Evolutionary conservation across 1,140 invertebrate genomes (phyloP), one percentile per base, ranked within the genome.

Genomic region (Dendroctonus valens): DNA sequence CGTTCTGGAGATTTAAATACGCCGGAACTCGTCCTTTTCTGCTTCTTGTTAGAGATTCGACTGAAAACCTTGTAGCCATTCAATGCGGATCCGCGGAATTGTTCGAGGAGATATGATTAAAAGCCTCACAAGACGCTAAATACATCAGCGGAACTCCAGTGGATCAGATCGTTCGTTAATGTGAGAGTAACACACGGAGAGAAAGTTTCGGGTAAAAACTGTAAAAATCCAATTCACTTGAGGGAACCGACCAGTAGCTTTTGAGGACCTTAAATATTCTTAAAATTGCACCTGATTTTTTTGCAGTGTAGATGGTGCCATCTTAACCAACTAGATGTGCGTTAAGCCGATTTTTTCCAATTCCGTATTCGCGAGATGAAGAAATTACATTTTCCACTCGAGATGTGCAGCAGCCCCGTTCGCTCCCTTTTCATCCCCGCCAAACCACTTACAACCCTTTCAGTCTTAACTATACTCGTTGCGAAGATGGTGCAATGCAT

Each of bases 331-430:
- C 66, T 67, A 53, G 9, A 26, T 67, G 68, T 61, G 54, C 64
- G 14, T 37, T 64, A 58, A 39, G 9, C 44, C 41, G 60, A 60
- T 14, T 55, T 70, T 73, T 73, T 72, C 69, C 59, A 26, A 26
- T 67, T 71, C 65, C 67, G 62, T 66, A 70, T 59, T 67, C 68
- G 66, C 73, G 70, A 75, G 74, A 76, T 76, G 75, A 76, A 76
- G 75, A 76, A 76, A 76, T 76, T 74, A 76, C 75, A 76, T 76
- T 76, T 76, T 76, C 75, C 73, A 76, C 74, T 75, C 73, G 69
- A 73, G 71, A 73, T 75, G 69, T 58, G 44, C 53, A 39, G 14
- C 9, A 11, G 9, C 15, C 12, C 41, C 53, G 53, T 48, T 60
- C 70, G 46, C 41, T 60, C 61, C 61, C 69, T 62, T 65, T 54